A percentile compares a stretch with the other conserved stretches of the same genome.
These are phyloP conservation scores for Microplitis deprimator DNA, from an alignment of 2,888 invertebrate species.

Conservation along the genomic window DNA sequence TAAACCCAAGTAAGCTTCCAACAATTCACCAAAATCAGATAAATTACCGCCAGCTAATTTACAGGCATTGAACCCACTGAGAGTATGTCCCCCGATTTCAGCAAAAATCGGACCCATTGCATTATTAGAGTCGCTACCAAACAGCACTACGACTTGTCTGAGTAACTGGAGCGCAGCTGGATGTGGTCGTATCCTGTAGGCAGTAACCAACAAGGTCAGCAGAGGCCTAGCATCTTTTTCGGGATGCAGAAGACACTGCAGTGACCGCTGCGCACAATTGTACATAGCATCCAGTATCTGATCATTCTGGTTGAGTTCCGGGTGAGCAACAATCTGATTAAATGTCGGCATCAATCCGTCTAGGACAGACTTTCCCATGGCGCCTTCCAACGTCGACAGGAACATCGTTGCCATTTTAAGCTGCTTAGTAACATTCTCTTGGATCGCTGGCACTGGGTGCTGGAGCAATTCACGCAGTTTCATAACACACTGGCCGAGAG, in stretches of 20 bases:
- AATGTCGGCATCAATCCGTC: constrained; percentile 75
- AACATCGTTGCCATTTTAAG: constrained; percentile 81
- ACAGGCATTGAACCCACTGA: constrained; percentile 63
- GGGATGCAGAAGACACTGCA: constrained; percentile 63
- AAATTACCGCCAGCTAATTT: constrained; percentile 69
- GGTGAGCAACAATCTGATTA: constrained; percentile 73
- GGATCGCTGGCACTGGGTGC: constrained; percentile 54
- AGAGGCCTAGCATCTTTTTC: constrained; percentile 60
- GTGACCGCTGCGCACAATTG: constrained; percentile 60
- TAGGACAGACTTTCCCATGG: constrained; percentile 68
- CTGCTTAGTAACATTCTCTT: constrained; percentile 74
- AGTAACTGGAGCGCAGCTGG: constrained; percentile 67
- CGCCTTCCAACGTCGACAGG: constrained; percentile 76
- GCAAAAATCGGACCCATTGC: constrained; percentile 59
- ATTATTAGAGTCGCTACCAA: constrained; percentile 69
- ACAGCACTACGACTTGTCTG: constrained; percentile 70
- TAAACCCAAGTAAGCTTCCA: constrained; percentile 80
- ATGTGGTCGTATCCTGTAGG: constrained; percentile 71
- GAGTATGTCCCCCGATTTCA: constrained; percentile 61
- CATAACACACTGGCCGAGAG: constrained; percentile 79
- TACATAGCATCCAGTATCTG: constrained; percentile 78
- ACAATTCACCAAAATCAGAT: constrained; percentile 78
- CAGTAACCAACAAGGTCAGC: constrained; percentile 58
- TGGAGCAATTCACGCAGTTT: constrained; percentile 74
- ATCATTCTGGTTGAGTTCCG: constrained; percentile 77